Conservation (phyloP, 2,888 invertebrate genomes). For the Mylabris sibirica region DNA sequence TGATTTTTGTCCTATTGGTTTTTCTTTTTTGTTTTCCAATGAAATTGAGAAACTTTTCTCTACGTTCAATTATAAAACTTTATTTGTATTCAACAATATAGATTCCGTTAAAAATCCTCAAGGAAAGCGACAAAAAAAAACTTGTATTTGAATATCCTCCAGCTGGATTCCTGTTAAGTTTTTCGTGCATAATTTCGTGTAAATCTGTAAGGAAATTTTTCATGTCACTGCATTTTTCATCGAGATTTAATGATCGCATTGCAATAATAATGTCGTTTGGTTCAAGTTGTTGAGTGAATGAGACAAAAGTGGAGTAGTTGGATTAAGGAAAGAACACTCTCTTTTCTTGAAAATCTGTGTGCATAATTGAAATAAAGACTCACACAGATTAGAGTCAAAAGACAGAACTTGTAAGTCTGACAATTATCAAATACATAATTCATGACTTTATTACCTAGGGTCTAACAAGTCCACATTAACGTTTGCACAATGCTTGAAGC, state of each 20-base stretch:
- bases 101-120: too few relatives aligned
- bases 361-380: slow-evolving; percentile 24
- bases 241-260: slow-evolving; percentile 9
- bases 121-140: too few relatives aligned
- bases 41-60: neutral
- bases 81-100: neutral
- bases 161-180: neutral
- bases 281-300: neutral
- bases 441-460: slow-evolving; percentile 16
- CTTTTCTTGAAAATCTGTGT: slow-evolving; percentile 9
- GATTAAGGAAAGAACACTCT: neutral
- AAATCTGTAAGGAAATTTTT: neutral
- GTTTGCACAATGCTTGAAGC: too few relatives aligned
- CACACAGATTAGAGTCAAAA: neutral
- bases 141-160: neutral
- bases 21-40: too few relatives aligned
- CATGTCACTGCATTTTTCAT: slow-evolving; percentile 11
- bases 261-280: neutral
- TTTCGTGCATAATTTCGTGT: neutral
- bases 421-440: slow-evolving; percentile 34
- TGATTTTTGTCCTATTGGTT: too few relatives aligned
- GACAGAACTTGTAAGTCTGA: slow-evolving; percentile 23
- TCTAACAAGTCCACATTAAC: neutral
- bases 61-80: neutral
- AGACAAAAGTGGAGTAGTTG: neutral